Evolutionary conservation across 2,888 invertebrate species (phyloP).

Genomic region (Cyaniris semiargus): DNA sequence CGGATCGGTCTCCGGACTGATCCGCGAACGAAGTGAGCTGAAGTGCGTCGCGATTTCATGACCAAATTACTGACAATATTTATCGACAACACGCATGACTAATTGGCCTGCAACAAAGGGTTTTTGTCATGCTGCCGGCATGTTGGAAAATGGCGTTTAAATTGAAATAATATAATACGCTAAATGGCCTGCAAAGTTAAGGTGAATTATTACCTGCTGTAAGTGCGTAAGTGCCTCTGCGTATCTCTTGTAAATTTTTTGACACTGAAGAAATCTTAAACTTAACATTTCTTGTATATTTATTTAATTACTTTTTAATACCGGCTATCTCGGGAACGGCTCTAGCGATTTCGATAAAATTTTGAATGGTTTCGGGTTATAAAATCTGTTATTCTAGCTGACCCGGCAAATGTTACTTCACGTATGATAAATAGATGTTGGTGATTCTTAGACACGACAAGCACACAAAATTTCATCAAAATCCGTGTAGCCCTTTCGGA

Average conservation of each 20-base stretch:
- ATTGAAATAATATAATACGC: background rate
- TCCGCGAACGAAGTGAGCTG: background rate
- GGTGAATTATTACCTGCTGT: background rate
- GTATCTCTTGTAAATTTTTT: no score
- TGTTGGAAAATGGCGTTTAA: background rate
- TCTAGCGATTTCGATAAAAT: no score
- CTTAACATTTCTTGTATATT: no score
- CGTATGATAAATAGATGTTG: no score
- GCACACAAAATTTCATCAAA: background rate
- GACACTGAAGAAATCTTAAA: no score
- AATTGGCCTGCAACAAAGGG: slow-evolving; percentile 12
- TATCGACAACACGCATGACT: background rate
- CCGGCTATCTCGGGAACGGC: no score
- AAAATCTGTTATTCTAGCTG: no score
- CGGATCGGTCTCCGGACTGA: background rate
- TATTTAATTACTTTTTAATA: no score
- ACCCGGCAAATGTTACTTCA: no score
- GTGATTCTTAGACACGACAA: no score
- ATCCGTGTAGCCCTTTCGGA: background rate
- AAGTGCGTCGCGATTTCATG: background rate
- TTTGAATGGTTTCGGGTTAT: no score
- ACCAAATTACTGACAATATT: slow-evolving; percentile 19
- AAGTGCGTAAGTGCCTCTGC: background rate
- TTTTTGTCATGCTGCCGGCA: background rate
- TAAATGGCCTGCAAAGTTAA: background rate